phyloP scores from a whole-genome alignment of 2,888 invertebrate genomes.

The Proisotoma minuta region DNA sequence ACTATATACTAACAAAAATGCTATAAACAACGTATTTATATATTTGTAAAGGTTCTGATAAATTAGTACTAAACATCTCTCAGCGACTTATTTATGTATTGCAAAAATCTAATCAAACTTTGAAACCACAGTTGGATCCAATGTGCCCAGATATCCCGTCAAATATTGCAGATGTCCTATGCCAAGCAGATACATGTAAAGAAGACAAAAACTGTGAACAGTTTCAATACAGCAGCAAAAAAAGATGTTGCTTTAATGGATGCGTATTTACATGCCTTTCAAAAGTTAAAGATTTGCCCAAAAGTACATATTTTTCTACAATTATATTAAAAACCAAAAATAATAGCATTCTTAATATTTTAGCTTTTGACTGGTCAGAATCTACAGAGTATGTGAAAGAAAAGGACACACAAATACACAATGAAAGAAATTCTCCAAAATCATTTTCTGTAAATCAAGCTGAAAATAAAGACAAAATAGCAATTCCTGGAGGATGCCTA shows the following conservation, averaged over 20 bases:
- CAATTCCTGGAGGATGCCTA: conserved; percentile 43
- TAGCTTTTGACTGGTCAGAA: conserved; percentile 27
- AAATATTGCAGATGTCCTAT: not conserved
- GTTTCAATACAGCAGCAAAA: not conserved
- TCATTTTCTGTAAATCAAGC: conserved; percentile 6
- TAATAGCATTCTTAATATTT: not conserved
- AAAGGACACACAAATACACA: not conserved
- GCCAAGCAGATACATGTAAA: conserved; percentile 1
- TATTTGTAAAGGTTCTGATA: too few species aligned
- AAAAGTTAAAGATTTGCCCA: conserved; percentile 34
- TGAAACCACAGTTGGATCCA: not conserved
- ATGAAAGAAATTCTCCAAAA: not conserved
- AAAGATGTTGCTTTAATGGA: conserved; percentile 46
- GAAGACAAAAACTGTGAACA: not conserved
- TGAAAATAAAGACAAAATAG: conserved; percentile 33
- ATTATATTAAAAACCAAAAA: not conserved
- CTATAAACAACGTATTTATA: too few species aligned
- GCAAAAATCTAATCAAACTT: too few species aligned
- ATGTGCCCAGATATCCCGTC: conserved; percentile 7
- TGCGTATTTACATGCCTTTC: conserved; percentile 44
- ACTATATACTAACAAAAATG: too few species aligned
- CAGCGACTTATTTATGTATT: too few species aligned
- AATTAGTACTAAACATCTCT: too few species aligned
- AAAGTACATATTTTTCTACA: conserved; percentile 26
- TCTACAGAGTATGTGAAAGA: too few species aligned